Conservation (phyloP, 1,140 invertebrate genomes). For the Penaeus vannamei region DNA sequence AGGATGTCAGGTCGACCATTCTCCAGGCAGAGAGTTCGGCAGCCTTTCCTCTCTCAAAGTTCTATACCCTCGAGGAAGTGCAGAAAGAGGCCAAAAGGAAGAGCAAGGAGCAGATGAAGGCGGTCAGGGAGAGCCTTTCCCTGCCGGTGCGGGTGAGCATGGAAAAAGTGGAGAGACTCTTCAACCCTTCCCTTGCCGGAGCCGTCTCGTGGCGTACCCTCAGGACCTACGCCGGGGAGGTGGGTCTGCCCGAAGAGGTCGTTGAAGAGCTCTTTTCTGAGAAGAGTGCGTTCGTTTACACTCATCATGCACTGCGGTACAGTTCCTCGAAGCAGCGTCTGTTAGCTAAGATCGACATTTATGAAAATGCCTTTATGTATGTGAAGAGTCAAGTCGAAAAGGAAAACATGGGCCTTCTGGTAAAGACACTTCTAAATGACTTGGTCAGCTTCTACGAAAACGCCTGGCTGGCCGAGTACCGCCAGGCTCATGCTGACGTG, state of each 20-base stretch:
- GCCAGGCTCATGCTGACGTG: neutral
- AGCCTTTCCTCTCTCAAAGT: neutral
- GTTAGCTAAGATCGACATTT: neutral
- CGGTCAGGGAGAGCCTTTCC: neutral
- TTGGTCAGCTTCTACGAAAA: neutral
- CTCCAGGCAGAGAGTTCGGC: neutral
- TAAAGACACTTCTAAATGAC: neutral
- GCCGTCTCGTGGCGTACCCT: conserved; percentile 42
- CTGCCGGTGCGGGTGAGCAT: neutral
- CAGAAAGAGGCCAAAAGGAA: neutral
- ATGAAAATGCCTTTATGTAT: neutral
- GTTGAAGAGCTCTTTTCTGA: conserved; percentile 30
- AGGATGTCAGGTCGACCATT: neutral
- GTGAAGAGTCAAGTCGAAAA: neutral
- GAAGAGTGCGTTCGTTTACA: conserved; percentile 8
- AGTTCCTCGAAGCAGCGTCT: conserved; percentile 2
- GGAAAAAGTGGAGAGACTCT: neutral
- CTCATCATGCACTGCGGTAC: conserved; percentile 26
- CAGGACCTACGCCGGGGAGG: conserved; percentile 1
- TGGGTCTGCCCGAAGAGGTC: neutral
- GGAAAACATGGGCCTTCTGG: neutral
- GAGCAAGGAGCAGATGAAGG: neutral
- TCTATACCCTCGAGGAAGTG: conserved; percentile 10
- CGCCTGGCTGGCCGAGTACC: conserved; percentile 3
- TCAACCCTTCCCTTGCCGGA: conserved; percentile 19